phyloP scores from a whole-genome alignment of 2,113 vertebrate species.

The Alethe diademata region DNA sequence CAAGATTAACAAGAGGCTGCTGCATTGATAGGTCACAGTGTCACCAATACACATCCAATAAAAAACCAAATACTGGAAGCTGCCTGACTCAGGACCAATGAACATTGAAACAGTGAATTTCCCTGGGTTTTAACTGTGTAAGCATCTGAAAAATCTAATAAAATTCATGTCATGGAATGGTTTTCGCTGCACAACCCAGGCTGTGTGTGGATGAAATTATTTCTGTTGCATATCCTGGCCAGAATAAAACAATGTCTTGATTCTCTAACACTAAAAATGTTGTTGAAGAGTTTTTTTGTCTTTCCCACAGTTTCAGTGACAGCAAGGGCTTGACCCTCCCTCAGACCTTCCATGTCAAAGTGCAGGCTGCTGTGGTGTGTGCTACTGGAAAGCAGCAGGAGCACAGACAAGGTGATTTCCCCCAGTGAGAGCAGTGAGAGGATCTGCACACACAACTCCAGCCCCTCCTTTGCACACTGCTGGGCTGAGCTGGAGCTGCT shows the following conservation, averaged over 20 bases:
- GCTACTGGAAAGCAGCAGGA: neutral
- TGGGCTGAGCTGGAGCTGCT: neutral
- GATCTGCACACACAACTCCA: rapidly evolving
- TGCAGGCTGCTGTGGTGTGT: neutral
- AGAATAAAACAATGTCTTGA: neutral
- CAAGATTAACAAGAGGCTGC: neutral
- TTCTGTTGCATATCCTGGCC: neutral
- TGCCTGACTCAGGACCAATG: neutral
- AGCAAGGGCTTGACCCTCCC: neutral
- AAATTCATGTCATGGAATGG: neutral
- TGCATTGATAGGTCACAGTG: neutral
- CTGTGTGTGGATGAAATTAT: neutral
- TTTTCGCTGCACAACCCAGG: neutral
- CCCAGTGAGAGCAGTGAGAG: neutral
- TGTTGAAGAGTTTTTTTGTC: neutral
- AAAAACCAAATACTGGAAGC: neutral
- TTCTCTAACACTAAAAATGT: neutral
- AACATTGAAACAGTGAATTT: neutral
- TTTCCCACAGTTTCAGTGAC: neutral
- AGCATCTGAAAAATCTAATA: neutral
- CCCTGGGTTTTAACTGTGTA: neutral
- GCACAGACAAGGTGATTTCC: neutral
- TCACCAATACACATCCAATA: rapidly evolving
- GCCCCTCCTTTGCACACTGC: neutral
- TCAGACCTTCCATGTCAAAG: neutral